phyloP scores from a whole-genome alignment of 2,113 vertebrate genomes.

The Mesocricetus auratus region DNA sequence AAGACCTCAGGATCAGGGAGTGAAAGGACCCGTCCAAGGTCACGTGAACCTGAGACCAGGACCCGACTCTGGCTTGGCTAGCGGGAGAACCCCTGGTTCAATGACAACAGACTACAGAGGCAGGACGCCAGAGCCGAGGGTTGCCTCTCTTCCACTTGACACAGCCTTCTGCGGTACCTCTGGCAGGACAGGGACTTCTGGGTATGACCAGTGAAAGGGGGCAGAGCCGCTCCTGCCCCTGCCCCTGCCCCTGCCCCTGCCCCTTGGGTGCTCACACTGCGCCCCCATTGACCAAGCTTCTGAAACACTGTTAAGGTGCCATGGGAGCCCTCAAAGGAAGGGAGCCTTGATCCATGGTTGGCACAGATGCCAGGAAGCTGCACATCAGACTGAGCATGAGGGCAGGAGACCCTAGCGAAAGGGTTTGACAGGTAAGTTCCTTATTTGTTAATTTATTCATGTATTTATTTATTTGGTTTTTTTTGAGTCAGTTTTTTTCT shows the following conservation, averaged over 20 bases:
- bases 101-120: not conserved
- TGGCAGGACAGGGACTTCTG: not conserved
- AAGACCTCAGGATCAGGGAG: not conserved
- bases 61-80: not conserved
- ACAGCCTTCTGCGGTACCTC: not conserved
- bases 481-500: no score
- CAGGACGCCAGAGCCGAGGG: not conserved
- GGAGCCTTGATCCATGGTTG: not conserved
- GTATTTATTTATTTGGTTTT: no score
- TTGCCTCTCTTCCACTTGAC: not conserved
- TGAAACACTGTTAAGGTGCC: not conserved
- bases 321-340: not conserved
- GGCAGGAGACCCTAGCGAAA: not conserved
- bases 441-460: no score
- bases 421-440: not conserved
- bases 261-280: no score
- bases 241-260: no score
- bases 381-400: not conserved
- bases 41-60: not conserved
- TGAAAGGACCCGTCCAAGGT: not conserved
- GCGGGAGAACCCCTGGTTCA: not conserved
- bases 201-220: not conserved
- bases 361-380: not conserved
- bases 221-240: not conserved
- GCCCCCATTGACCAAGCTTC: not conserved